A percentile compares a stretch with the other conserved stretches of the same genome.
phyloP scores from a whole-genome alignment of 2,797 vertebrate genomes.

The Chiloscyllium punctatum region DNA sequence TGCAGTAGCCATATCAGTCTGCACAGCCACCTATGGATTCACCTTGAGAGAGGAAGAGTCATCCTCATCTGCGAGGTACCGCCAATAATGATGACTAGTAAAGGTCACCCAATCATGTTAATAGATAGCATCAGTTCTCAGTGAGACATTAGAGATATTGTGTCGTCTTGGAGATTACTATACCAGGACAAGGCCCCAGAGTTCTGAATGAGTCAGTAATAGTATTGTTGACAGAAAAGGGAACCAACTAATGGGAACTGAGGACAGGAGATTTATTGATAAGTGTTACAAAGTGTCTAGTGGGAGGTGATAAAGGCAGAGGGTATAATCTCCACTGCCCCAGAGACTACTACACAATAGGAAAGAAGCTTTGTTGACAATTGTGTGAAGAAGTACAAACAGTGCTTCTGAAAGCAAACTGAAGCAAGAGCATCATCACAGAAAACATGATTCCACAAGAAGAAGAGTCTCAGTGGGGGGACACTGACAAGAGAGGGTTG shows the following conservation, averaged over 20 bases:
- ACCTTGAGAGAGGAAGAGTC: too few relatives aligned
- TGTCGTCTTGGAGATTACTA: neutral
- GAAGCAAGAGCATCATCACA: neutral
- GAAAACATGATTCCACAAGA: neutral
- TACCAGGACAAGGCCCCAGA: neutral
- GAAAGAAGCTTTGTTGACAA: neutral
- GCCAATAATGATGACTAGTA: too few relatives aligned
- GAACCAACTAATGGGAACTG: neutral
- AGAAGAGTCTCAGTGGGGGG: neutral
- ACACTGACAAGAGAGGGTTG: neutral
- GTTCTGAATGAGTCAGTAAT: neutral
- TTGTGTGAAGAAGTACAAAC: neutral
- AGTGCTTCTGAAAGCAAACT: neutral
- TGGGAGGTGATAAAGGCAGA: neutral
- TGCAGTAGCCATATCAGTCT: too few relatives aligned
- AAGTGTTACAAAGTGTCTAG: neutral
- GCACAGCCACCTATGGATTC: too few relatives aligned
- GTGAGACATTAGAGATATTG: neutral
- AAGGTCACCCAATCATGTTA: neutral
- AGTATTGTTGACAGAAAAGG: neutral
- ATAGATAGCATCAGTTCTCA: neutral
- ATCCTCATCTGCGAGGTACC: too few relatives aligned
- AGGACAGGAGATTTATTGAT: neutral
- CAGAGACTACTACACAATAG: neutral
- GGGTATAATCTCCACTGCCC: neutral